These are phyloP conservation scores for Chionomys nivalis DNA, from an alignment of 2,113 vertebrate species.

Conservation along the genomic window DNA sequence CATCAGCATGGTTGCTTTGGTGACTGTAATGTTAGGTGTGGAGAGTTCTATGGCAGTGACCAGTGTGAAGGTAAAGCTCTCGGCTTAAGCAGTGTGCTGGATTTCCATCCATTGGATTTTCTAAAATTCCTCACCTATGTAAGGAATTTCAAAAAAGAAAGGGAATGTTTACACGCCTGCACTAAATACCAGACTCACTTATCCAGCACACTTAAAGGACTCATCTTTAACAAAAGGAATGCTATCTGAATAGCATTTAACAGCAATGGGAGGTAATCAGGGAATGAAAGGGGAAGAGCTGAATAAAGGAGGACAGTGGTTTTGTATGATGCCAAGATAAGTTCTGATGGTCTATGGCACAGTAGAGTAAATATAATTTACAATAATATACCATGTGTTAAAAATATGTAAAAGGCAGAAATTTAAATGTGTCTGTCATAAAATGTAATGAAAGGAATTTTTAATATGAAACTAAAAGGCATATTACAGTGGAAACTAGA, in stretches of 20 bases:
- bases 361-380: not conserved
- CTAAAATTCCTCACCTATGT: not conserved
- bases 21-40: not conserved
- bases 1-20: not conserved
- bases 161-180: not conserved
- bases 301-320: too few relatives aligned
- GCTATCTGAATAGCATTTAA: not conserved
- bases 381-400: not conserved
- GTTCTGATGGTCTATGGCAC: not conserved
- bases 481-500: not conserved
- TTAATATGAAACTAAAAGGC: not conserved
- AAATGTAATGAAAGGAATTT: not conserved
- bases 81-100: not conserved
- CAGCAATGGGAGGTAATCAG: too few relatives aligned
- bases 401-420: not conserved
- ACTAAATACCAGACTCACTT: not conserved
- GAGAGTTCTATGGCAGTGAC: not conserved
- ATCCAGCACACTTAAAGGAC: not conserved
- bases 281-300: too few relatives aligned
- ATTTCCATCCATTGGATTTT: constrained; percentile 28
- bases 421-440: not conserved
- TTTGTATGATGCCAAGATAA: not conserved
- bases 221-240: constrained; percentile 26
- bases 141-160: not conserved
- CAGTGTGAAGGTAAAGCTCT: not conserved